Evolutionary conservation across 2,888 invertebrate species (phyloP), one percentile per base, ranked within the genome.

Genomic region (Melikaiella ostensackeni): DNA sequence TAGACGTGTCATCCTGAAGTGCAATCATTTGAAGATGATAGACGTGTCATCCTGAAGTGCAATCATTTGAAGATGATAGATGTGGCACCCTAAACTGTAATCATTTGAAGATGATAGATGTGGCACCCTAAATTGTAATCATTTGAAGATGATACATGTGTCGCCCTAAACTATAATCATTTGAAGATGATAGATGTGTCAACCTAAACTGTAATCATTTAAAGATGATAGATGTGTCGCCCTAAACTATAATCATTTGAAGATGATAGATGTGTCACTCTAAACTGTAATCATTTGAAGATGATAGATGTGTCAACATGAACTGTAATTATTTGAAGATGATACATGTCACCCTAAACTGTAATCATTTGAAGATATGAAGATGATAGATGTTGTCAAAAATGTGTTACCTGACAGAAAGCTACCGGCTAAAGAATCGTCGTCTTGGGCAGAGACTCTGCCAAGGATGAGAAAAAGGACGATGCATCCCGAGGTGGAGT

Each of bases 381-480:
- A 21, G 33, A 9, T 66, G 11, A 57, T 16, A 33, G 4, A n/a
- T 62, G n/a, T 63, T 61, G 5, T n/a, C 19, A 16, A 74, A 74
- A 30, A 79, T 78, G 77, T 86, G 92, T 92, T 93, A 96, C 96
- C 96, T 92, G 96, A 96, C 77, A 97, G 93, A 91, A 97, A 96
- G 88, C 96, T 96, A 88, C 96, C 95, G 81, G 96, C 96, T 89
- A 97, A 93, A 74, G 96, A 96, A 86, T 96, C 97, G 90, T 96
- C 96, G 83, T 92, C 92, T 86, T 92, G 92, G 61, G 88, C 88
- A 76, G 81, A 77, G 75, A 84, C 78, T 77, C 78, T 59, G 75
- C 84, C 79, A 81, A 70, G 70, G 50, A 70, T 70, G 46, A 70
- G 27, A 42, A 70, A 50, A 70, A 70, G 70, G 70, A 70, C 70